Base-by-base conservation (phyloP, 1,140 invertebrate species). In the Pogonomyrmex barbatus region DNA sequence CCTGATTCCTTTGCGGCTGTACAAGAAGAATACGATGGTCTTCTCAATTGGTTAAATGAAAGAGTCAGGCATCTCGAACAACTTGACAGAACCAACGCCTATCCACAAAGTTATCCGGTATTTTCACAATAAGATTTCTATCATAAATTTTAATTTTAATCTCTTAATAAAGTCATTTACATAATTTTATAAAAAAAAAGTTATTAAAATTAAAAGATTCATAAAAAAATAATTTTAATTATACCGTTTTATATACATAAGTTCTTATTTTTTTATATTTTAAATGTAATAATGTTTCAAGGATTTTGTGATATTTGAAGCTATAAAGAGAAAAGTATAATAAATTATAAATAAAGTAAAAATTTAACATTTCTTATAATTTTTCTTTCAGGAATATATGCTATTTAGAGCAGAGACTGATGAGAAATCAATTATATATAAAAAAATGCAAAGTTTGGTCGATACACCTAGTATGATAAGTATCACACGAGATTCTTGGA, bases 31-130 rank as follows among this genome's bases (percentile, higher is more conserved):
- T 98, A 97, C 92, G 96, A 97, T 91, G 96, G 96, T 79, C 95
- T 99, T 62, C 95, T 97, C 90, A 96, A 96, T 75, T 99, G 98
- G 98, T 95, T 99, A 24, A 96, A 96, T 71, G 96, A 98, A 84
- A 97, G 97, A 91, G 97, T 97, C 67, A 96, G 96, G 87, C 96
- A 96, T 87, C 94, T 98, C 65, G 96, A 97, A 92, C 96, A 97
- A 90, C 94, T 95, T 56, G 93, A 93, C 14, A 91, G 94, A 76
- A 95, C 94, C 2, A 95, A 95, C 73, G 92, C 94, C 36, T 95
- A 96, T 14, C 95, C 96, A 3, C 92, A 92, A 12, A 94, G 94
- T 88, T 96, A 95, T 78, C 88, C 91, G 85, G 96, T 96, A 91
- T 92, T 92, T 67, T 83, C 4, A 12, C 50, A 52, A 78, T 47